Evolutionary conservation across 2,797 vertebrate genomes (phyloP), one percentile per base, ranked within the genome.

Genomic region (Lithobates pipiens): DNA sequence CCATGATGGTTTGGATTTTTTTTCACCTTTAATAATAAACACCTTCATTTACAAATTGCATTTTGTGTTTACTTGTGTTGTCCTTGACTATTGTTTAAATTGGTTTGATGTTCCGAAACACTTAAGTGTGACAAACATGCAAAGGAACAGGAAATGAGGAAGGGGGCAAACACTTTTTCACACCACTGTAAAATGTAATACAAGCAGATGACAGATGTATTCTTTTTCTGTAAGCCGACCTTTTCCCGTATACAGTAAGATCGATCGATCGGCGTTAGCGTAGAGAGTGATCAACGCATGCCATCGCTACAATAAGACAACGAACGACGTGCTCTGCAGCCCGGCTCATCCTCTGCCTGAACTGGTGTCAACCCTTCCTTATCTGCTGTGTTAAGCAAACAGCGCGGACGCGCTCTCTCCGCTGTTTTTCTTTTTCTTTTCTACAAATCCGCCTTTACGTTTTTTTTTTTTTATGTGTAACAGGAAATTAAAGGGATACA

Each of bases 401-500:
- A 76, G 61, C 46, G 42, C 46, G 10, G 67, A 76, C 54, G 23
- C 10, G 29, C 0, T 32, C 5, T 36, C 27, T 46, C 77, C 67
- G n/a, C 75, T 68, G 61, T 78, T 79, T 79, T 65, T 11, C 6
- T 27, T 29, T 3, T 34, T 36, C 54, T 65, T 78, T 61, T 67
- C 32, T 75, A 29, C 57, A 74, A 39, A 79, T 63, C 44, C 57
- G 50, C 57, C 0, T 32, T 42, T 68, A 65, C 39, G 8, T 16
- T 54, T 50, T 39, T 65, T 39, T 85, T 32, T 32, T 65, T 50
- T 39, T 65, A 61, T 85, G 27, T 79, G 83, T 80, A 36, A 80
- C 83, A 80, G 83, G 76, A 85, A 80, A 85, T 85, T 74, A 80
- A 85, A 54, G 0, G 76, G 57, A 73, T 74, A 42, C n/a, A 78